phyloP scores from a whole-genome alignment of 2,888 invertebrate genomes.

The Philereme vetulata region DNA sequence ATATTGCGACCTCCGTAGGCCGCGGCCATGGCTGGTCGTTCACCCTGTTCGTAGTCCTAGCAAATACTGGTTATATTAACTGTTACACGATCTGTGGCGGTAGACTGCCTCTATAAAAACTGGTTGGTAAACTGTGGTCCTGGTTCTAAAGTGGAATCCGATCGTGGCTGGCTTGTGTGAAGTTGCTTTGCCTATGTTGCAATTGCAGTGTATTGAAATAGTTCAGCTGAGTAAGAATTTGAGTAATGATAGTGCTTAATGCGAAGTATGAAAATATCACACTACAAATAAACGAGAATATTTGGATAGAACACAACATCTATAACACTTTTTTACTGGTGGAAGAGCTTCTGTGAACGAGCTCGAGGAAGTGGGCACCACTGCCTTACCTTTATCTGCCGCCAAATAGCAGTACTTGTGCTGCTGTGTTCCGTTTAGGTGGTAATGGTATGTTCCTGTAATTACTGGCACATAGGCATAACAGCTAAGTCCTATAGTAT shows the following conservation, averaged over 20 bases:
- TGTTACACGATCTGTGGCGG: conserved; percentile 2
- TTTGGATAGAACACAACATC: no score
- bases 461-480: no score
- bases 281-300: background rate
- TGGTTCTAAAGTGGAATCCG: conserved; percentile 15
- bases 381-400: no score
- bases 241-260: background rate
- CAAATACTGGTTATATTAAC: conserved; percentile 14
- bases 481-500: no score
- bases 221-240: conserved; percentile 9
- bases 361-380: no score
- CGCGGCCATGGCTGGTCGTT: conserved; percentile 71
- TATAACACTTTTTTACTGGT: no score
- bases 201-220: conserved; percentile 9
- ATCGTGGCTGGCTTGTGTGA: conserved; percentile 12
- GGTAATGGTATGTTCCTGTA: no score
- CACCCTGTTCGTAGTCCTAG: conserved; percentile 55
- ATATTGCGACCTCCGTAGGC: conserved; percentile 60
- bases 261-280: background rate
- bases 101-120: conserved; percentile 8
- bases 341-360: no score
- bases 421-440: no score
- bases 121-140: background rate
- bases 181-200: conserved; percentile 15
- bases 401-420: no score